Percentiles rank a stretch among this genome's conserved stretches.
Conservation (phyloP, 92 coral and sea anemone species). For the Epizoanthus illoricatus region DNA sequence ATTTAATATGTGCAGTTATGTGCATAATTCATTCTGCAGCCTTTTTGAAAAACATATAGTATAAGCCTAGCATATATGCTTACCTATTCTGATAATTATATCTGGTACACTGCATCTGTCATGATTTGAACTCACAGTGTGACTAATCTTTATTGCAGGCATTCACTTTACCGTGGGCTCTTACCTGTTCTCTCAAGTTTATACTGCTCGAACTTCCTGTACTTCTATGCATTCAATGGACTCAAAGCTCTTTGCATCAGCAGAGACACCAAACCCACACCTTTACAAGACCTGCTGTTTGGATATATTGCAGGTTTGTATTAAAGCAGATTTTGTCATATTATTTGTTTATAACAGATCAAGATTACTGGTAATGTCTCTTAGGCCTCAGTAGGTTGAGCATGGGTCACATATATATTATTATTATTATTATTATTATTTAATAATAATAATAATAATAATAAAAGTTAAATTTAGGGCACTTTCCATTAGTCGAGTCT, state of each 20-base stretch:
- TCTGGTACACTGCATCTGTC: neutral
- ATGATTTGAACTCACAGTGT: neutral
- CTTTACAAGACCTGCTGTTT: slow-evolving; percentile 84
- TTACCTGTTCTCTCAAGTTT: slow-evolving; percentile 90
- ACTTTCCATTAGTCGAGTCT: neutral
- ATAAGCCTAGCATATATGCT: too few species aligned
- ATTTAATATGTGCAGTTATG: too few species aligned
- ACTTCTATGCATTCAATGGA: slow-evolving; percentile 94
- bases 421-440: too few species aligned
- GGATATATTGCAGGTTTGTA: slow-evolving; percentile 90
- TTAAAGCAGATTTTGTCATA: too few species aligned
- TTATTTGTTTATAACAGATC: too few species aligned
- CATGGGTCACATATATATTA: too few species aligned
- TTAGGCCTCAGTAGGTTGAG: too few species aligned
- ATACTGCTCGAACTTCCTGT: slow-evolving; percentile 94
- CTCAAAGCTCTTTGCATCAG: slow-evolving; percentile 81
- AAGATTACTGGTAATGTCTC: too few species aligned
- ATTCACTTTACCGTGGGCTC: slow-evolving; percentile 95
- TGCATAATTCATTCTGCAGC: too few species aligned
- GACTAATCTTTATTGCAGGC: slow-evolving; percentile 46
- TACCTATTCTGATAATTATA: neutral
- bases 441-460: too few species aligned
- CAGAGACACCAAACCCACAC: slow-evolving; percentile 67
- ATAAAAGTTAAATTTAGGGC: neutral
- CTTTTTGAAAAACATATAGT: too few species aligned